Base-by-base conservation (phyloP, 2,113 vertebrate species). In the Hydrolagus affinis region DNA sequence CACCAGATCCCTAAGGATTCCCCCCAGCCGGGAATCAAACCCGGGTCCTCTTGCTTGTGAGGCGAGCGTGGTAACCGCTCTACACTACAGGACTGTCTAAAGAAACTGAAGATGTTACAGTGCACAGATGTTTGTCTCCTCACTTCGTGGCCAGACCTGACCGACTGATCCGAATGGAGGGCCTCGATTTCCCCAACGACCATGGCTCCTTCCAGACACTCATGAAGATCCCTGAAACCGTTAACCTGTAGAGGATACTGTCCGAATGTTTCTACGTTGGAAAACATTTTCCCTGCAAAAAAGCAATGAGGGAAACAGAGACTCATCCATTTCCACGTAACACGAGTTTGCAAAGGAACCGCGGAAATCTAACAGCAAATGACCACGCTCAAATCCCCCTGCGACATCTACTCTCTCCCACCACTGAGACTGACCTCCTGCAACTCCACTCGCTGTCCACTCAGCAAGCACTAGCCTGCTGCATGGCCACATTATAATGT, bases 211-310 rank as follows among this genome's bases (percentile, higher is more conserved):
- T 98, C 98, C 87, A 99, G 91, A 89, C 98, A 99, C 86, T 98
- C 96, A 0, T 93, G 94, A 91, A 99, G 90, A 91, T 98, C 96
- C 85, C 86, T 95, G 90, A 97, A 98, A 75, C 97, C 97, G 0
- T 98, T 99, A 64, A 99, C 98, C 91, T 97, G 97, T 57, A 99
- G 94, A 25, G 98, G 98, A 86, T 98, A 99, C 93, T 98, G 98
- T 56, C 98, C 98, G 85, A 99, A 99, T 88, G 97, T 95, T 92
- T 99, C 97, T 0, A 95, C 95, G 88, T 96, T 98, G 88, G 93
- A 97, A 86, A 97, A 92, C 1, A 91, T 91, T 85, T 96, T 96
- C 86, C 95, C 97, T 98, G 88, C 77, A 71, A 78, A 21, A 90
- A 86, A 71, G 85, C 72, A 88, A 11, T 86, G 83, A 17, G 23